phyloP scores from a whole-genome alignment of 2,113 vertebrate species.

The Crotalus tigris region DNA sequence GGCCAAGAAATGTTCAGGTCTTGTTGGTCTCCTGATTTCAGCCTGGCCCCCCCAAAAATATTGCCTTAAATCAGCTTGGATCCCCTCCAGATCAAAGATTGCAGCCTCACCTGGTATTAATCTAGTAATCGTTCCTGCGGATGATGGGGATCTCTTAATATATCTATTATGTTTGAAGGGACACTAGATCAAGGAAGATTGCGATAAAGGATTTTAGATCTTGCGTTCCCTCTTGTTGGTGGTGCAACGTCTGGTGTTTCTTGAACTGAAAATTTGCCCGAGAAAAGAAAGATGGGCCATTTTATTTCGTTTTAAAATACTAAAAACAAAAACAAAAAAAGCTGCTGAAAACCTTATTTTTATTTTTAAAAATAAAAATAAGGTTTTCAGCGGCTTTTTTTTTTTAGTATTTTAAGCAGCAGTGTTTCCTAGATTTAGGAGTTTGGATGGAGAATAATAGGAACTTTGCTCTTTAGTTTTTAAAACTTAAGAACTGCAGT shows the following conservation, averaged over 20 bases:
- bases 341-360: too few relatives aligned
- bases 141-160: neutral
- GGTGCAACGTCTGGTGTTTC: neutral
- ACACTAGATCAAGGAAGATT: neutral
- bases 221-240: neutral
- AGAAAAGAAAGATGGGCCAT: neutral
- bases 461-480: neutral
- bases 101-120: neutral
- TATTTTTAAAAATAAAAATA: neutral
- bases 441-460: neutral
- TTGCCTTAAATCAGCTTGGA: neutral
- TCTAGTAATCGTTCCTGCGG: neutral
- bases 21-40: neutral
- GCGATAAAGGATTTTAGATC: neutral
- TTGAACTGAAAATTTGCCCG: neutral
- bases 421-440: neutral
- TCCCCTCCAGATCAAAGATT: neutral
- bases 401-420: neutral
- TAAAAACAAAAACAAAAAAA: too few relatives aligned
- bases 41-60: neutral
- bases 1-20: too few relatives aligned
- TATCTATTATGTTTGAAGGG: neutral
- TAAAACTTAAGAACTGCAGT: neutral
- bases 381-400: neutral
- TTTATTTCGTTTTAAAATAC: neutral